A percentile compares a stretch with the other conserved stretches of the same genome.
These are phyloP conservation scores for Montipora efflorescens DNA, from an alignment of 64 coral and sea anemone genomes.

Conservation along the genomic window DNA sequence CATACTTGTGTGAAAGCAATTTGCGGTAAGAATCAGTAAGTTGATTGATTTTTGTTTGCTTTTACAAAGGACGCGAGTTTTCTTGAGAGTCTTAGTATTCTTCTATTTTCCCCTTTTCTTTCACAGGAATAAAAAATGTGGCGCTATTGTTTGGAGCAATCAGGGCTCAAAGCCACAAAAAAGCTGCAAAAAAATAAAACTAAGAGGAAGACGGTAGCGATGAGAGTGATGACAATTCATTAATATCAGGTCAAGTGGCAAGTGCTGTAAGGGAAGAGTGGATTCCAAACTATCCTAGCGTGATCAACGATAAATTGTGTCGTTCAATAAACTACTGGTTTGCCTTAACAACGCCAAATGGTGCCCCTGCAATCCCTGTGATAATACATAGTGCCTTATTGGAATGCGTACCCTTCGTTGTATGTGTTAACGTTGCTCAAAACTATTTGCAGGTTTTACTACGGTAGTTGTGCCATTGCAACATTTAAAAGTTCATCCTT, in stretches of 20 bases:
- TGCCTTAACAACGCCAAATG: conserved; percentile 29
- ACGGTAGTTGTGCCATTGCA: too few species aligned
- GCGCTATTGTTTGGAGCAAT: conserved; percentile 43
- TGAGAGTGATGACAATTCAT: background rate
- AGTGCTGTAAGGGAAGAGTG: background rate
- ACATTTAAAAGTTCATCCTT: too few species aligned
- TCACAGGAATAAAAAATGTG: conserved; percentile 49
- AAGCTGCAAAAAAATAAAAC: background rate
- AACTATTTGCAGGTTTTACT: too few species aligned
- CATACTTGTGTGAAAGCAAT: conserved; percentile 34
- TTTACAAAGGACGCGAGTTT: too few species aligned
- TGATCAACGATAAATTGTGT: conserved; percentile 27
- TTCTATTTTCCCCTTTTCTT: background rate
- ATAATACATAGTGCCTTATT: conserved; percentile 28
- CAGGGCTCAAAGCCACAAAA: background rate
- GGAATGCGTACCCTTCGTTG: background rate
- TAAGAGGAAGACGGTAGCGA: background rate
- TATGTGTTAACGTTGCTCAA: background rate
- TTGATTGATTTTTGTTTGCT: too few species aligned
- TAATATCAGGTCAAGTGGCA: conserved; percentile 14
- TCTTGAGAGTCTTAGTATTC: too few species aligned
- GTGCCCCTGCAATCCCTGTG: conserved; percentile 43
- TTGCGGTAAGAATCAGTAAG: conserved; percentile 4
- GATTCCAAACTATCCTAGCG: background rate
- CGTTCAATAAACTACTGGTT: conserved; percentile 37